Conservation (phyloP, 2,797 vertebrate genomes). For the Carcharodon carcharias region DNA sequence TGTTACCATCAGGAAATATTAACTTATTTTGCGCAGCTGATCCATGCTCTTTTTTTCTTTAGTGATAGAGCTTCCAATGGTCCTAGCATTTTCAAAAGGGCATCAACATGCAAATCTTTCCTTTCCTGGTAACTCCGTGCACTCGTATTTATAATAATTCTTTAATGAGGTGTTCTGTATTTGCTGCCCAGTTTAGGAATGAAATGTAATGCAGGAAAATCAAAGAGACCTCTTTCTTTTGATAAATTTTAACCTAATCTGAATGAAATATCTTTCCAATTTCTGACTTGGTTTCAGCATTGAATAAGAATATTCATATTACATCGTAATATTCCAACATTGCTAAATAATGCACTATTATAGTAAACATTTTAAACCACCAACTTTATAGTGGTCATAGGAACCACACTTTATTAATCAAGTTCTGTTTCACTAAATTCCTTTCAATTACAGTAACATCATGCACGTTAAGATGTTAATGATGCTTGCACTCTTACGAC, state of each 20-base stretch:
- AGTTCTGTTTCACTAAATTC: not conserved
- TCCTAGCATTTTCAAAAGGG: not conserved
- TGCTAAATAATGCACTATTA: not conserved
- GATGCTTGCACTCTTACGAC: not conserved
- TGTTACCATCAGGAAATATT: not conserved
- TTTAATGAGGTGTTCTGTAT: not conserved
- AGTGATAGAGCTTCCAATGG: not conserved
- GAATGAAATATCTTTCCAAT: not conserved
- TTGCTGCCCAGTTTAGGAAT: not conserved
- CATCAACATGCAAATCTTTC: not conserved
- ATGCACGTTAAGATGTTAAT: not conserved
- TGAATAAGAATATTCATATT: not conserved
- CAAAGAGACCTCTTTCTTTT: too few species aligned
- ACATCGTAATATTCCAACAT: not conserved
- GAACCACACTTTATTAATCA: not conserved
- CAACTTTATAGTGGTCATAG: not conserved
- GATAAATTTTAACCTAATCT: not conserved
- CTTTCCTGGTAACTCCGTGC: not conserved
- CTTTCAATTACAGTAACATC: not conserved
- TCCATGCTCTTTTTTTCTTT: not conserved
- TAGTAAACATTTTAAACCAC: too few species aligned
- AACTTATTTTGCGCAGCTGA: not conserved
- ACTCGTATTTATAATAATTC: not conserved
- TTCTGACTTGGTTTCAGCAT: not conserved
- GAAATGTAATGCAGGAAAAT: not conserved